These are phyloP conservation scores for Porites lutea DNA, from an alignment of 64 coral and sea anemone genomes.

Conservation along the genomic window DNA sequence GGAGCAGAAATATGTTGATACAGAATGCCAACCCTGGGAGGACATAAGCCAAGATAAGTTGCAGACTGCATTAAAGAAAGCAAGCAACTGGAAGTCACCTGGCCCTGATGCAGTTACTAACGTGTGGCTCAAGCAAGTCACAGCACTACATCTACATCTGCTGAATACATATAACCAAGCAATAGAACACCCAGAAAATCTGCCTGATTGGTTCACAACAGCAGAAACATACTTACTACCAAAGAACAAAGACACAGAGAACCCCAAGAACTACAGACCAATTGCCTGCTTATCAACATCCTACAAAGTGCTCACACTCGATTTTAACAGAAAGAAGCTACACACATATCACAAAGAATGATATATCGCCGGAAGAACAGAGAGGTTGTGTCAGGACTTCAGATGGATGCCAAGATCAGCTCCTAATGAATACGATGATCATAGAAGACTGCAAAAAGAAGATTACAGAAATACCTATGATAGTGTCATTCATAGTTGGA, in stretches of 20 bases:
- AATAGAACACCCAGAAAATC: conserved; percentile 14
- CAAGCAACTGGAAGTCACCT: conserved; percentile 34
- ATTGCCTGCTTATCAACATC: too few species aligned
- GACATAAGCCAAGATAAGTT: too few species aligned
- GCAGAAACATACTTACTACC: too few species aligned
- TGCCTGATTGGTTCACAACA: conserved; percentile 34
- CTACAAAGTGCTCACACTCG: conserved; percentile 16
- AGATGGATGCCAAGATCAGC: too few species aligned
- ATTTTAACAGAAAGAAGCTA: neutral
- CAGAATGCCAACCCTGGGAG: neutral
- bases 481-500: conserved; percentile 20
- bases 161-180: conserved; percentile 3
- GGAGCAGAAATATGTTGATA: too few species aligned
- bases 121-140: conserved; percentile 35
- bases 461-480: conserved; percentile 29
- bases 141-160: neutral
- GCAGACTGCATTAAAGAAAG: conserved; percentile 11
- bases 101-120: conserved; percentile 6
- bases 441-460: conserved; percentile 32
- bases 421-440: conserved; percentile 36
- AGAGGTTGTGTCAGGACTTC: too few species aligned
- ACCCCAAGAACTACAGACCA: too few species aligned
- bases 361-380: too few species aligned
- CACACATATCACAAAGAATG: too few species aligned
- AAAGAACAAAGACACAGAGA: too few species aligned